These are phyloP conservation scores for Enteromius mattozi DNA, from an alignment of 2,797 vertebrate species.

Conservation along the genomic window DNA sequence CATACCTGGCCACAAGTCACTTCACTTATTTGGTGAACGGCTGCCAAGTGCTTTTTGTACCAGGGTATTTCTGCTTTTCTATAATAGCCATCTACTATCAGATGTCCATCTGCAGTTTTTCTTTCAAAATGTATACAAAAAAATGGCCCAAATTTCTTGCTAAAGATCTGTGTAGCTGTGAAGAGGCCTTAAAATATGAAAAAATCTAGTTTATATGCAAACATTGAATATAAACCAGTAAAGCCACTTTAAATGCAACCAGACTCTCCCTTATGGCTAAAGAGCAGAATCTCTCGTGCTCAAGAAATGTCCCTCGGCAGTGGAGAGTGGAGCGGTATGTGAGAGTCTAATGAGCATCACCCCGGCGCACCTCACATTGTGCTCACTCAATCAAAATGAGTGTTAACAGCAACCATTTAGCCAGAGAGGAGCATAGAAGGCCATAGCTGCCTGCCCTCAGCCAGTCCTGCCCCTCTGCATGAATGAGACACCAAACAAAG, in stretches of 20 bases:
- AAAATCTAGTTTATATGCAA: not conserved
- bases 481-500: conserved; percentile 46
- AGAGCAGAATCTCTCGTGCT: conserved; percentile 3
- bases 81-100: not conserved
- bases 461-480: conserved; percentile 30
- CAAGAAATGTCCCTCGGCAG: not conserved
- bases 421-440: conserved; percentile 25
- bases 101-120: not conserved
- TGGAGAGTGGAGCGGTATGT: not conserved
- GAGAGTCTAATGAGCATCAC: conserved; percentile 55
- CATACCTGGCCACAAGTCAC: too few species aligned
- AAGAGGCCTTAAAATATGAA: not conserved
- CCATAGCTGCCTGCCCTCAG: not conserved
- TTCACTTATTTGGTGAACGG: too few species aligned
- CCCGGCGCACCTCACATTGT: conserved; percentile 39
- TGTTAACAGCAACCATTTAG: conserved; percentile 53
- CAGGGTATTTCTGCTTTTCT: not conserved
- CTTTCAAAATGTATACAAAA: not conserved
- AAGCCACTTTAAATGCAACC: not conserved
- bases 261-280: not conserved
- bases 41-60: not conserved
- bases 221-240: not conserved
- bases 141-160: not conserved
- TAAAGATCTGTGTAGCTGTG: not conserved
- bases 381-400: conserved; percentile 41